Conservation (phyloP, 2,888 invertebrate species). For the Brenthis daphne region DNA sequence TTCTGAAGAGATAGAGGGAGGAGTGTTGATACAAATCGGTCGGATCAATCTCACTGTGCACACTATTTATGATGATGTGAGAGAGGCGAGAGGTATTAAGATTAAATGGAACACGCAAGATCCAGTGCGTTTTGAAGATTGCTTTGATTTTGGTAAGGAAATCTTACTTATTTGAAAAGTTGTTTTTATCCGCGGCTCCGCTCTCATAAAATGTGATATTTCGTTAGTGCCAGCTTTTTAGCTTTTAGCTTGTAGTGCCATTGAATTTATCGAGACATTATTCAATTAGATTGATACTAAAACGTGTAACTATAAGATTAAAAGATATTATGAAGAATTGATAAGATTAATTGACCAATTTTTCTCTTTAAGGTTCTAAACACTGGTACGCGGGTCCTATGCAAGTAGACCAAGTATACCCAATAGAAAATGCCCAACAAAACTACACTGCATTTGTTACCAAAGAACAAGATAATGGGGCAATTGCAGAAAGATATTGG, state of each 20-base stretch:
- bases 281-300: too few species aligned
- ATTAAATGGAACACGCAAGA: slow-evolving; percentile 61
- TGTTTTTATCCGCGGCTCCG: too few species aligned
- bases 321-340: too few species aligned
- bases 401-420: slow-evolving; percentile 82
- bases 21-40: slow-evolving; percentile 56
- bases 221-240: too few species aligned
- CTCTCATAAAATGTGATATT: background rate
- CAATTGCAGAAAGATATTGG: slow-evolving; percentile 86
- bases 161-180: background rate
- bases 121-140: slow-evolving; percentile 69
- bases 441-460: slow-evolving; percentile 80
- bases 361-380: slow-evolving; percentile 54
- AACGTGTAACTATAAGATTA: too few species aligned
- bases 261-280: too few species aligned
- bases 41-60: slow-evolving; percentile 58
- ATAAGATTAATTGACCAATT: background rate
- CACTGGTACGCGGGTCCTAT: slow-evolving; percentile 88
- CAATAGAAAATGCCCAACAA: slow-evolving; percentile 79
- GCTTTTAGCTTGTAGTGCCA: background rate
- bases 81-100: slow-evolving; percentile 60
- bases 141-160: slow-evolving; percentile 69
- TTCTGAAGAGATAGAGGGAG: slow-evolving; percentile 58
- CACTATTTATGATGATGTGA: slow-evolving; percentile 55
- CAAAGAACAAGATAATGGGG: slow-evolving; percentile 78